Evolutionary conservation across 1,140 invertebrate genomes (phyloP).

Genomic region (Philotrypesis tridentata): DNA sequence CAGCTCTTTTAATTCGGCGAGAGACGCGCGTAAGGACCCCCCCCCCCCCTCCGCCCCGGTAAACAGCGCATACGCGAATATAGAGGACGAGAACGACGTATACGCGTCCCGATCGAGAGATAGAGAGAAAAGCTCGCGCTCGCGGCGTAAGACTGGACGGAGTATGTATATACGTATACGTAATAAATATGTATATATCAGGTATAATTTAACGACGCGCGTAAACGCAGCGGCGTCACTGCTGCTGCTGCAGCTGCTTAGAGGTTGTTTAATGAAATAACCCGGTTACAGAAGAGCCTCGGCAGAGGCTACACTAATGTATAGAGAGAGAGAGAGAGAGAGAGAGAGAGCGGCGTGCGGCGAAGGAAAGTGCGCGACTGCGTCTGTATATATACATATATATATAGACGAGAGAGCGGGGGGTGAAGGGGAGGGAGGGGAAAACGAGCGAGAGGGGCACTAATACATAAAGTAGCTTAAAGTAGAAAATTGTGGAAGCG

Average conservation of each 20-base stretch:
- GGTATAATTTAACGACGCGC: conserved; percentile 45
- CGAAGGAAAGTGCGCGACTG: not conserved
- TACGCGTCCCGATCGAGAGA: too few species aligned
- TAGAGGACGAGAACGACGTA: too few species aligned
- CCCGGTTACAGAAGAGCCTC: conserved; percentile 62
- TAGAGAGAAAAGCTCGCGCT: too few species aligned
- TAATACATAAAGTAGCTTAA: conserved; percentile 76
- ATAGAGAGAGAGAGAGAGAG: too few species aligned
- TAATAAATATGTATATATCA: too few species aligned
- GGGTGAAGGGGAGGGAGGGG: conserved; percentile 37
- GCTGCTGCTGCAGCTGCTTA: conserved; percentile 28
- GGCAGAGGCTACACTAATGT: conserved; percentile 31
- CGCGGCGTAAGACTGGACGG: too few species aligned
- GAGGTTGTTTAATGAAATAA: conserved; percentile 73
- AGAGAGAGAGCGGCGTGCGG: not conserved
- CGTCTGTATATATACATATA: not conserved
- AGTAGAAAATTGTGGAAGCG: conserved; percentile 76
- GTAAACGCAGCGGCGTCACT: not conserved
- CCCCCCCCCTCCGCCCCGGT: too few species aligned
- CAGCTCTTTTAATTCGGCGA: too few species aligned
- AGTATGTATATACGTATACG: too few species aligned
- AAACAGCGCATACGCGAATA: too few species aligned
- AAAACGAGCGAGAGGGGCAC: conserved; percentile 54
- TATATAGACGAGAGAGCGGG: conserved; percentile 14
- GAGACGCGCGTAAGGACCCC: too few species aligned